Percentiles rank a stretch among this genome's conserved stretches.
Conservation (phyloP, 2,797 vertebrate species). For the Cynodonichthys magdalenae region DNA sequence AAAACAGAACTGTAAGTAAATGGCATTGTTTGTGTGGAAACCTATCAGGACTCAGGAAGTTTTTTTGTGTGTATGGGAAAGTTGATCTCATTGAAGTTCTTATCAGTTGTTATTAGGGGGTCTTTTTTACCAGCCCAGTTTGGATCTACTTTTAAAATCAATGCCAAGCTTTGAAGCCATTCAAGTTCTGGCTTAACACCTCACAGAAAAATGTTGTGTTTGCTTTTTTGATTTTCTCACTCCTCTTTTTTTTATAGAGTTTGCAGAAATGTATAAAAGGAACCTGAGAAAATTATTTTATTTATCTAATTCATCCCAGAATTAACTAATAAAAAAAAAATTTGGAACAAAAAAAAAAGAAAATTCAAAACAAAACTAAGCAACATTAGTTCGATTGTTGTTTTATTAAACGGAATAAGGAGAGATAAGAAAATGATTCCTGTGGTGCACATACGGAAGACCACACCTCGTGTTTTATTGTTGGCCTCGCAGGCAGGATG, state of each 20-base stretch:
- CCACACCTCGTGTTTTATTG: slow-evolving; percentile 57
- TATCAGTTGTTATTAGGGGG: neutral
- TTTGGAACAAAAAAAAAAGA: neutral
- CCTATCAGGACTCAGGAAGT: slow-evolving; percentile 22
- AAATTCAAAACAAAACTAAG: neutral
- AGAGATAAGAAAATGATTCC: slow-evolving; percentile 27
- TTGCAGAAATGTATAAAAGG: neutral
- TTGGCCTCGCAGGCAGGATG: slow-evolving; percentile 58
- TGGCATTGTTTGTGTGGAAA: slow-evolving; percentile 13
- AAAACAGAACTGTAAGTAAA: slow-evolving; percentile 75
- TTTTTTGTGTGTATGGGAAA: neutral
- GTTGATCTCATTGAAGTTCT: slow-evolving; percentile 7
- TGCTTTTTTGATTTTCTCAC: neutral
- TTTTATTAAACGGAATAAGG: slow-evolving; percentile 19
- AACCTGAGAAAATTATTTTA: too few relatives aligned
- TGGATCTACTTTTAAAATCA: neutral
- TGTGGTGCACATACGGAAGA: slow-evolving; percentile 24
- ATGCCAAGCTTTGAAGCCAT: neutral
- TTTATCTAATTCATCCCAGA: too few relatives aligned
- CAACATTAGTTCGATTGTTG: neutral
- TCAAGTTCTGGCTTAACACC: neutral
- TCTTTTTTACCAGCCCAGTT: neutral
- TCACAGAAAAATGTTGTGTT: neutral
- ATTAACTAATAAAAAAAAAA: neutral
- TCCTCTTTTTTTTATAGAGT: neutral